A percentile compares a stretch with the other conserved stretches of the same genome.
phyloP scores from a whole-genome alignment of 2,797 vertebrate genomes.

The Chrosomus eos region DNA sequence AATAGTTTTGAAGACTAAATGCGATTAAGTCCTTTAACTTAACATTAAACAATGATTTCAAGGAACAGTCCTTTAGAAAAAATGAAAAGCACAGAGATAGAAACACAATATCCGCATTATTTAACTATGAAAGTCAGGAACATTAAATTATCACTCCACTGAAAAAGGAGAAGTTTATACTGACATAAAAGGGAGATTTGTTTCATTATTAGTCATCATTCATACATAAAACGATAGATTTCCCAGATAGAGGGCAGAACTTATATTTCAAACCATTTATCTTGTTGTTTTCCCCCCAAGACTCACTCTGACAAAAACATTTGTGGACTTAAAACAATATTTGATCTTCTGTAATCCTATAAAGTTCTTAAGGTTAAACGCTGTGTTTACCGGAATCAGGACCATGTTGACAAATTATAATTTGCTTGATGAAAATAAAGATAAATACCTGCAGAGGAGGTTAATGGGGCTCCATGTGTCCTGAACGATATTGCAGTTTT shows the following conservation, averaged over 20 bases:
- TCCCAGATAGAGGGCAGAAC: constrained; percentile 62
- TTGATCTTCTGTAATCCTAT: constrained; percentile 50
- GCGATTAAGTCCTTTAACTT: neutral
- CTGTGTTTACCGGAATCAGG: constrained; percentile 51
- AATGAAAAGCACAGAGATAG: neutral
- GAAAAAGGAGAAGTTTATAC: constrained; percentile 71
- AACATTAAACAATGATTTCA: constrained; percentile 6
- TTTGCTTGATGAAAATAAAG: constrained; percentile 55
- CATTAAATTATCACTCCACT: constrained; percentile 52
- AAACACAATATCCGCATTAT: constrained; percentile 5
- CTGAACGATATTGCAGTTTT: constrained; percentile 51
- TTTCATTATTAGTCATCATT: constrained; percentile 77
- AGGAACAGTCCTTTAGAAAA: neutral
- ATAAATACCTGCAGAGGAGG: constrained; percentile 61
- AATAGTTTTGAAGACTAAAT: neutral
- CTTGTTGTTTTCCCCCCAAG: neutral
- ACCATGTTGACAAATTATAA: constrained; percentile 60
- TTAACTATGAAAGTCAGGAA: constrained; percentile 61
- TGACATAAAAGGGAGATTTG: constrained; percentile 68
- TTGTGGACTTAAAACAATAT: constrained; percentile 46
- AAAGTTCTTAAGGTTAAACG: constrained; percentile 58
- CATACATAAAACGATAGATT: constrained; percentile 67
- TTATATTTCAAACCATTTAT: constrained; percentile 47
- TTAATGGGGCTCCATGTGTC: constrained; percentile 53
- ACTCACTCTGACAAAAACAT: constrained; percentile 4